A percentile compares a stretch with the other conserved stretches of the same genome.
phyloP scores from a whole-genome alignment of 2,797 vertebrate species.

The Mus caroli region DNA sequence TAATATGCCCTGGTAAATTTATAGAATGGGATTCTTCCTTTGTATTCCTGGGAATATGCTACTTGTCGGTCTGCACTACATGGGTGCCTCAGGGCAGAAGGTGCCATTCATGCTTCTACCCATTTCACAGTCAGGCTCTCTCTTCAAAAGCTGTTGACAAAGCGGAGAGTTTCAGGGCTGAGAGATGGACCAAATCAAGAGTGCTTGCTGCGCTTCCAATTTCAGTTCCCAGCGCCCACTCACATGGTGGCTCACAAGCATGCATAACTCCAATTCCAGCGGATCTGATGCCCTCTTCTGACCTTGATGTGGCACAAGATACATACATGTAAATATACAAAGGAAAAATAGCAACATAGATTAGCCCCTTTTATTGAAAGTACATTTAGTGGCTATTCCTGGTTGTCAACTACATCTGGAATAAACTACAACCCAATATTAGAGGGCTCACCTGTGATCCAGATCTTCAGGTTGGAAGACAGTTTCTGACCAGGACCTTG shows the following conservation, averaged over 20 bases:
- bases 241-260: neutral
- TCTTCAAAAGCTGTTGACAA: neutral
- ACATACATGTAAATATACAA: neutral
- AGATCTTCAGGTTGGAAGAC: no score
- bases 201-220: neutral
- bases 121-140: neutral
- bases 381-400: no score
- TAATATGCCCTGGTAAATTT: neutral
- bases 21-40: neutral
- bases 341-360: neutral
- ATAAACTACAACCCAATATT: no score
- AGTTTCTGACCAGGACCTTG: no score
- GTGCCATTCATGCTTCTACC: neutral
- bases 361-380: neutral
- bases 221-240: neutral
- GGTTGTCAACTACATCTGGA: no score
- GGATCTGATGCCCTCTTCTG: neutral
- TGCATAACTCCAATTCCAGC: neutral
- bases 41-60: neutral
- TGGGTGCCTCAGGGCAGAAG: neutral
- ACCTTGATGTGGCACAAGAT: neutral
- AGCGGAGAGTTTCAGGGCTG: neutral
- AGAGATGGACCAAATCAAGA: neutral
- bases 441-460: no score
- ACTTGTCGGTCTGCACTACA: neutral